Percentiles rank a stretch among this genome's conserved stretches.
These are phyloP conservation scores for Andrena marginata DNA, from an alignment of 2,888 invertebrate genomes.

Conservation along the genomic window DNA sequence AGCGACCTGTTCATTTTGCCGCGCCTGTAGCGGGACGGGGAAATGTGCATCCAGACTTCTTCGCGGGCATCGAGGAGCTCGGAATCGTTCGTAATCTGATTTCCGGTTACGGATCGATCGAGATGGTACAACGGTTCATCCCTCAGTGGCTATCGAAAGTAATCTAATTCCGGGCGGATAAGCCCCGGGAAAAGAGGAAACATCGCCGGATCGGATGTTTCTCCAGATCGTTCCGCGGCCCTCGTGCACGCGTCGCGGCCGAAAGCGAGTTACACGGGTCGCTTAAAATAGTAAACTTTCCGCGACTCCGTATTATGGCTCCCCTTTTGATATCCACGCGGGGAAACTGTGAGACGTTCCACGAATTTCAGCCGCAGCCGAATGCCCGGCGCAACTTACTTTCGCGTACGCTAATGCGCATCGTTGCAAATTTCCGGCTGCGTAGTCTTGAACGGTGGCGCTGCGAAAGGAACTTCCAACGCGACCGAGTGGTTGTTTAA, in stretches of 20 bases:
- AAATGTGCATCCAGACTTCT: slow-evolving; percentile 35
- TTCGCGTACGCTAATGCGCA: too few relatives aligned
- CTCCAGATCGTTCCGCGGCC: slow-evolving; percentile 41
- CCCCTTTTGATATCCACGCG: slow-evolving; percentile 6
- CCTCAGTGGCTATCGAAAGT: slow-evolving; percentile 61
- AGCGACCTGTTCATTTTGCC: not conserved
- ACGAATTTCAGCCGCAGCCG: not conserved
- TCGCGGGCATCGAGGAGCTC: slow-evolving; percentile 33
- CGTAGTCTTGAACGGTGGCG: too few relatives aligned
- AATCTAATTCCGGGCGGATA: slow-evolving; percentile 66
- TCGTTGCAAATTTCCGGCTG: too few relatives aligned
- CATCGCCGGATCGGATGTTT: slow-evolving; percentile 63
- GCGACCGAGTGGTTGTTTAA: too few relatives aligned
- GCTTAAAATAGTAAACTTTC: slow-evolving; percentile 54
- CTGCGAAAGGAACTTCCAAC: too few relatives aligned
- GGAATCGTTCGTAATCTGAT: slow-evolving; percentile 64
- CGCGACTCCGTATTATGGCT: slow-evolving; percentile 10
- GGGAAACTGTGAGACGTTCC: not conserved
- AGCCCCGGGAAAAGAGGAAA: slow-evolving; percentile 58
- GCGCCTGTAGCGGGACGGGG: not conserved
- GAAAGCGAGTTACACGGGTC: slow-evolving; percentile 55
- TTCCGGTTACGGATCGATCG: slow-evolving; percentile 56
- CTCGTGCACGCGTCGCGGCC: slow-evolving; percentile 42
- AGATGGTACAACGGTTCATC: slow-evolving; percentile 47
- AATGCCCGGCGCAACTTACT: not conserved